Evolutionary conservation across 2,797 vertebrate genomes (phyloP), one percentile per base, ranked within the genome.

Genomic region (Mastacembelus armatus): DNA sequence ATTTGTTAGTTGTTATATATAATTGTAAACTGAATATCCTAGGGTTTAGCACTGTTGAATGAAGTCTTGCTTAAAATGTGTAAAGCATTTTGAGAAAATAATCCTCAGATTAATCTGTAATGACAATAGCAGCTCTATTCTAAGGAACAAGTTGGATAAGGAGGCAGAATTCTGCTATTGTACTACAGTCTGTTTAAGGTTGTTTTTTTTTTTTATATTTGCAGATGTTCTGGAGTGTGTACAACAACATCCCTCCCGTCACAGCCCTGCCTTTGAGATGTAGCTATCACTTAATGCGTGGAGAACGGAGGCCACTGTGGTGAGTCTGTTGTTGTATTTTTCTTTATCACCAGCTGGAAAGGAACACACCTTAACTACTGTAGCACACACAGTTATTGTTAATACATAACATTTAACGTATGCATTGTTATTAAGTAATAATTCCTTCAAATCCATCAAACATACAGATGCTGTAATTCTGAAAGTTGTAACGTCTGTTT

Each of bases 191-290:
- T 40, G 10, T 52, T 59, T n/a, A n/a, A n/a, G n/a, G n/a, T n/a
- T n/a, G n/a, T n/a, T n/a, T n/a, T n/a, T n/a, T n/a, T 18, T 48
- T n/a, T 4, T 43, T 51, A 7, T 75, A 55, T 67, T 36, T 60
- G 30, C 74, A 97, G 96, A 93, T 91, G 89, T 98, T 98, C 90
- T 98, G 96, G 96, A 94, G 96, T 55, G 96, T 97, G 11, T 98
- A 96, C 91, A 98, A 97, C 90, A 98, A 96, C 86, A 97, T 96
- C 84, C 95, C 96, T 61, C 90, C 94, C 0, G 96, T 95, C 86
- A 91, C 94, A 49, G 90, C 89, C 21, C 85, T 97, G 89, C 94
- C 95, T 74, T 70, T 96, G 85, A 93, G 95, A 86, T 96, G 95
- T 27, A 96, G 95, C 86, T 98, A 96, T 84, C 96, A 96, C 73